Evolutionary conservation across 2,888 invertebrate genomes (phyloP).

Genomic region (Biston betularia): DNA sequence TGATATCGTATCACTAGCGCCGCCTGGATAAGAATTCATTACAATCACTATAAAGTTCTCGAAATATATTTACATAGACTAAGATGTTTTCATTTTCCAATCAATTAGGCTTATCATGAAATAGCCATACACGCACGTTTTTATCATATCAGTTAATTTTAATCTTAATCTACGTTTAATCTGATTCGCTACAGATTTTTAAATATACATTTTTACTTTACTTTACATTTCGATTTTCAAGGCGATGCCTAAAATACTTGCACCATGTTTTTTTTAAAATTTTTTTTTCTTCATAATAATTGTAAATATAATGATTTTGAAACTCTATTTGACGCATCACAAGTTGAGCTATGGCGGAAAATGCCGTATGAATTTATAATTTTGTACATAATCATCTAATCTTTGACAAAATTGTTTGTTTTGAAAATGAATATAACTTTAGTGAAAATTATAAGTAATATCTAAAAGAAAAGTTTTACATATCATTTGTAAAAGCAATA

Average conservation of each 20-base stretch:
- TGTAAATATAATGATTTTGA: constrained; percentile 29
- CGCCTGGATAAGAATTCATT: too few relatives aligned
- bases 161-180: constrained; percentile 21
- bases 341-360: constrained; percentile 24
- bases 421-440: background rate
- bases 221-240: constrained; percentile 7
- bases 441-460: background rate
- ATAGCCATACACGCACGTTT: background rate
- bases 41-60: background rate
- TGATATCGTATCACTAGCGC: background rate
- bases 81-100: background rate
- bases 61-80: constrained; percentile 1
- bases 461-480: too few relatives aligned
- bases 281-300: constrained; percentile 8
- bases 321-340: constrained; percentile 28
- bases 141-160: constrained; percentile 2
- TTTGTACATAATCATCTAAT: constrained; percentile 28
- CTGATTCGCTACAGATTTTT: constrained; percentile 9
- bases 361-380: constrained; percentile 4
- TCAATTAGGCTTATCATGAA: background rate
- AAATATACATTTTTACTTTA: constrained; percentile 9
- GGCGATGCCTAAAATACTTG: constrained; percentile 22
- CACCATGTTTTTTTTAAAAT: too few relatives aligned
- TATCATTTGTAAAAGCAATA: too few relatives aligned
- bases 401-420: background rate